A percentile compares a stretch with the other conserved stretches of the same genome.
Conservation (phyloP, 2,113 vertebrate species). For the Miniopterus natalensis region DNA sequence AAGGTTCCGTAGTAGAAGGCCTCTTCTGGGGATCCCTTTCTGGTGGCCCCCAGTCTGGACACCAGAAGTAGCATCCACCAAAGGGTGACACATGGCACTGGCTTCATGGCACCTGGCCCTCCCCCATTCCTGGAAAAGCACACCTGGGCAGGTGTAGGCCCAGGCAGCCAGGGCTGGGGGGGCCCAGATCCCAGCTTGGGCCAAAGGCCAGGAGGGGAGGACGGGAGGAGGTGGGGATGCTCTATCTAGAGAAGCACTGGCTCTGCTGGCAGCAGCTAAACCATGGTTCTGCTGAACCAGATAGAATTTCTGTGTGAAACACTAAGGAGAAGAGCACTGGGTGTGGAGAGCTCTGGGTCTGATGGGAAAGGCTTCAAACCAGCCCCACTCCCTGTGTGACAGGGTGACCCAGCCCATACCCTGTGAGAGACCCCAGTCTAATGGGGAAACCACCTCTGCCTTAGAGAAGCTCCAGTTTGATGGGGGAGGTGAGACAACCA, state of each 20-base stretch:
- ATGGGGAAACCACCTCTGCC: background rate
- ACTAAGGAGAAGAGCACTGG: background rate
- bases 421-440: background rate
- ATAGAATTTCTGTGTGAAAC: fast-evolving
- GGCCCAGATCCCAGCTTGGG: background rate
- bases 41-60: constrained; percentile 86
- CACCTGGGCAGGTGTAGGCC: background rate
- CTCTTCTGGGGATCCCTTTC: constrained; percentile 92
- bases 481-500: background rate
- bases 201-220: background rate
- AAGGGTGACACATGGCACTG: constrained; percentile 45
- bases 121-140: constrained; percentile 61
- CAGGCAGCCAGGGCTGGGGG: background rate
- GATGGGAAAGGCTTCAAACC: background rate
- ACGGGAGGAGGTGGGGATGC: fast-evolving
- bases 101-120: constrained; percentile 44
- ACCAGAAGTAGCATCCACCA: constrained; percentile 89
- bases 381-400: background rate
- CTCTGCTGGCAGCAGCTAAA: background rate
- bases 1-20: constrained; percentile 97
- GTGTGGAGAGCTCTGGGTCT: background rate
- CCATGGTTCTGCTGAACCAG: background rate
- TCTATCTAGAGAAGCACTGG: background rate
- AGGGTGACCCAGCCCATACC: background rate
- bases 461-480: background rate